Conservation (phyloP, 2,113 vertebrate genomes). For the Hypanus sabinus region DNA sequence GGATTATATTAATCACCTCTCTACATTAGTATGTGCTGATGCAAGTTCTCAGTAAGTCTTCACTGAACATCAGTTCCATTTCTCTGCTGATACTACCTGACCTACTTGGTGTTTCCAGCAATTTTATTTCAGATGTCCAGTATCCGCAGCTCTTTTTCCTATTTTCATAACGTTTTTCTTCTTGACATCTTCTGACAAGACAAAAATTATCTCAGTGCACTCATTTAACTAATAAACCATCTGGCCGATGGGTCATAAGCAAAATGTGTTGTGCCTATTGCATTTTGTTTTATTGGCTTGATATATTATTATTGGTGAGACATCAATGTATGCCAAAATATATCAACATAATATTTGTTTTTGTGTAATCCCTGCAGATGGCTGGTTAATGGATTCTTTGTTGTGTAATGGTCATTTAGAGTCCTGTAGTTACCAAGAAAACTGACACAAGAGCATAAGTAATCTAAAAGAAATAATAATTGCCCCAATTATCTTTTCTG, state of each 20-base stretch:
- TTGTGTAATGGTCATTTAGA: neutral
- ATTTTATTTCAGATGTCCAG: no score
- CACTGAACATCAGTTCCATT: no score
- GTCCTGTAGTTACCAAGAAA: neutral
- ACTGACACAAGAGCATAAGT: neutral
- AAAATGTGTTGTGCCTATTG: neutral
- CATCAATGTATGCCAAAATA: neutral
- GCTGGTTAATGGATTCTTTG: neutral
- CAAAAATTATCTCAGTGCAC: neutral
- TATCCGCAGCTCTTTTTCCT: no score
- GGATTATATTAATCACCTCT: no score
- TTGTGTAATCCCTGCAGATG: neutral
- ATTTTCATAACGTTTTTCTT: neutral
- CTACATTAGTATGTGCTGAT: no score
- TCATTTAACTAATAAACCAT: neutral
- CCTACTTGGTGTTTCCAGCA: no score
- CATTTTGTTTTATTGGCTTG: neutral
- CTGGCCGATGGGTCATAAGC: neutral
- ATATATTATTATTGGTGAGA: neutral
- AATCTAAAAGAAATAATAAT: neutral
- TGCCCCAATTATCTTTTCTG: neutral
- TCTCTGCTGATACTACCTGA: no score
- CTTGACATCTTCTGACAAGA: neutral
- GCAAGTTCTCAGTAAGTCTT: no score
- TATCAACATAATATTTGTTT: neutral